phyloP scores from a whole-genome alignment of 2,113 vertebrate genomes.

The Labeo rohita region DNA sequence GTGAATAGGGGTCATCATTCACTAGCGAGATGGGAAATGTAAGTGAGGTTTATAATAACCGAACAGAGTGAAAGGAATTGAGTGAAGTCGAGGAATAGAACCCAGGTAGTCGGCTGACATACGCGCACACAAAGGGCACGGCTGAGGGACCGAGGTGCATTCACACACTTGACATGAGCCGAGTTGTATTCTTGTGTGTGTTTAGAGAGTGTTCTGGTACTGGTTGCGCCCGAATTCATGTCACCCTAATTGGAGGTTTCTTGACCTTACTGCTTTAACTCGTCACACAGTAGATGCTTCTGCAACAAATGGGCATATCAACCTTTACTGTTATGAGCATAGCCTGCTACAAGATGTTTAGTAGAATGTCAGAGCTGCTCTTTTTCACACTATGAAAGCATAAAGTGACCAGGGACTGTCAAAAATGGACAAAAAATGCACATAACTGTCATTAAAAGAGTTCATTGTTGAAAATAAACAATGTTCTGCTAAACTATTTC shows the following conservation, averaged over 20 bases:
- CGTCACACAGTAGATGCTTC: conserved; percentile 20
- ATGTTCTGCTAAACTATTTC: background rate
- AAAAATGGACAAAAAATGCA: background rate
- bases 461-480: background rate
- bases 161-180: background rate
- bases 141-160: background rate
- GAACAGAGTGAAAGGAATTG: conserved; percentile 48
- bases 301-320: background rate
- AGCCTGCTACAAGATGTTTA: background rate
- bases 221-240: background rate
- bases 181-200: conserved; percentile 44
- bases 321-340: background rate
- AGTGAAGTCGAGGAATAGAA: conserved; percentile 46
- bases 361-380: background rate
- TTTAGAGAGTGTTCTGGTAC: conserved; percentile 49
- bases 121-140: conserved; percentile 59
- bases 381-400: background rate
- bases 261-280: background rate
- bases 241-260: conserved; percentile 5
- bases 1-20: conserved; percentile 30
- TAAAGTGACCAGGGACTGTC: background rate
- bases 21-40: conserved; percentile 35
- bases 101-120: conserved; percentile 53
- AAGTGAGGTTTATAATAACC: conserved; percentile 27
- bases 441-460: background rate